A percentile compares a stretch with the other conserved stretches of the same genome.
Evolutionary conservation across 1,140 invertebrate genomes (phyloP).

Genomic region (Sinonovacula constricta): DNA sequence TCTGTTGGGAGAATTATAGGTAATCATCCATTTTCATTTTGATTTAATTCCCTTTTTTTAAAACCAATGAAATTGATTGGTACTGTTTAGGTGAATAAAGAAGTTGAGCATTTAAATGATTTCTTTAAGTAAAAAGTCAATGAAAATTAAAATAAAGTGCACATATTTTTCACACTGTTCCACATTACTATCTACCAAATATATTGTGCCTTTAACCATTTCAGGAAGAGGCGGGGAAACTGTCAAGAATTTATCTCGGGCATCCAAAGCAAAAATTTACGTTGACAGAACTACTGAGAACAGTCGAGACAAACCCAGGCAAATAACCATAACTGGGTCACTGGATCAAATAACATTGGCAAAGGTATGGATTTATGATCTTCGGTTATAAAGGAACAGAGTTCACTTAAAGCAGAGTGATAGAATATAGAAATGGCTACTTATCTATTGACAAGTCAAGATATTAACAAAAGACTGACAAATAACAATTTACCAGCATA

Average conservation of each 20-base stretch:
- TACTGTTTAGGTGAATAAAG: neutral
- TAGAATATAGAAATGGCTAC: too few species aligned
- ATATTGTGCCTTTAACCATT: conserved; percentile 7
- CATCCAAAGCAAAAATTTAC: conserved; percentile 83
- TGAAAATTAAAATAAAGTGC: neutral
- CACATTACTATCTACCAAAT: neutral
- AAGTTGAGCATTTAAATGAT: neutral
- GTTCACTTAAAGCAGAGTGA: too few species aligned
- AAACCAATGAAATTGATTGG: too few species aligned
- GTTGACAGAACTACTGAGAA: conserved; percentile 76
- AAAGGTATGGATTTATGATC: conserved; percentile 69
- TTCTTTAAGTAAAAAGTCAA: neutral
- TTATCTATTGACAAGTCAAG: too few species aligned
- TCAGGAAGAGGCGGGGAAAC: conserved; percentile 82
- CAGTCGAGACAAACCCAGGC: conserved; percentile 59
- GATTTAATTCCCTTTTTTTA: too few species aligned
- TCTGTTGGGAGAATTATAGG: conserved; percentile 86
- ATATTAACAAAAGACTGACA: too few species aligned
- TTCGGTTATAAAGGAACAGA: too few species aligned
- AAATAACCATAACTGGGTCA: conserved; percentile 82
- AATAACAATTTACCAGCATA: too few species aligned
- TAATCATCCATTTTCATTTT: too few species aligned
- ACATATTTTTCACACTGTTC: neutral
- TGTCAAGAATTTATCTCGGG: conserved; percentile 84
- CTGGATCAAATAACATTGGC: conserved; percentile 82